Percentiles rank a stretch among this genome's conserved stretches.
These are phyloP conservation scores for fruit fly (Drosophila melanogaster) DNA, from an alignment of 1,140 invertebrate species.

Conservation along the genomic window Release_6_plus_ISO1_MT NT_033779.5:14443501-14444000, in stretches of 20 bases:
- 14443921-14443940: slow-evolving; percentile 77
- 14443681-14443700: slow-evolving; percentile 42
- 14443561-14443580: neutral
- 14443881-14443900: slow-evolving; percentile 60
- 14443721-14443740: slow-evolving; percentile 36
- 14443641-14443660: slow-evolving; percentile 57
- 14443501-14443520: too few relatives aligned
- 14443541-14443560: neutral
- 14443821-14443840: slow-evolving; percentile 81
- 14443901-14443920: slow-evolving; percentile 77
- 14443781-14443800: neutral
- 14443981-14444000: slow-evolving; percentile 19
- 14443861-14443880: slow-evolving; percentile 44
- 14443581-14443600: neutral
- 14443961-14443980: slow-evolving; percentile 44
- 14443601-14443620: slow-evolving; percentile 7
- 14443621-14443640: slow-evolving; percentile 44
- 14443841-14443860: slow-evolving; percentile 47
- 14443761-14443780: slow-evolving; percentile 46
- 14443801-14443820: slow-evolving; percentile 66
- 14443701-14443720: slow-evolving; percentile 4
- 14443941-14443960: slow-evolving; percentile 80
- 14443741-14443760: slow-evolving; percentile 59
- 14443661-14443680: slow-evolving; percentile 59
- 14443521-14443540: neutral